Base-by-base conservation (phyloP, 2,113 vertebrate genomes). In the Platysteira castanea region DNA sequence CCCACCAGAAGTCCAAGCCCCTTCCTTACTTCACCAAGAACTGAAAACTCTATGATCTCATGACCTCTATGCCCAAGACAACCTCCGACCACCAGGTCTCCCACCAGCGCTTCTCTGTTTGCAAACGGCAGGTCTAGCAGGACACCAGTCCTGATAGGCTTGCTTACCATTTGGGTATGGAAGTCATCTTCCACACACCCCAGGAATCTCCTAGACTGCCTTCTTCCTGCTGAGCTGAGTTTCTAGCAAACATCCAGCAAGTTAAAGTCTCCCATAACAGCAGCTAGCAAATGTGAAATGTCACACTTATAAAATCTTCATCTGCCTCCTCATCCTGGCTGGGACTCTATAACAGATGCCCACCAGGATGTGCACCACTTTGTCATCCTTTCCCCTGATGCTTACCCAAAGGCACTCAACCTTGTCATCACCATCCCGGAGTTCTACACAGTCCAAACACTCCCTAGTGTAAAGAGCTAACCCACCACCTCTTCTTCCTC, bases 201-300 rank as follows among this genome's bases (percentile, higher is more conserved):
- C 21, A 68, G 53, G 20, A 68, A 35, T 22, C 13, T 59, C 37
- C 52, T 44, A n/a, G 31, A 35, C 31, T 35, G 24, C 23, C 31
- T 50, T 22, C n/a, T 54, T 35, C 39, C 37, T 10, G 14, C 21
- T 68, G 52, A 68, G 28, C 11, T 57, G 52, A 21, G 20, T 50
- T 68, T 77, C 33, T 35, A 59, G 17, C 14, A 59, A 18, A 44
- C 14, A 50, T 68, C 17, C 26, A 44, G 26, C 31, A 59, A 27
- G 13, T 12, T 59, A 31, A 65, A 49, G 5, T 59, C 37, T 68
- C 27, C 61, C 63, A 59, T 31, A 76, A 44, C 3, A 10, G 33
- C 0, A 0, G 11, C 27, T 50, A 52, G 17, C 7, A 6, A 31
- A 7, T 44, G 42, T 44, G 42, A 44, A 44, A 44, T 44, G 42